phyloP scores from a whole-genome alignment of 2,113 vertebrate species.

The Lophotis ruficrista region DNA sequence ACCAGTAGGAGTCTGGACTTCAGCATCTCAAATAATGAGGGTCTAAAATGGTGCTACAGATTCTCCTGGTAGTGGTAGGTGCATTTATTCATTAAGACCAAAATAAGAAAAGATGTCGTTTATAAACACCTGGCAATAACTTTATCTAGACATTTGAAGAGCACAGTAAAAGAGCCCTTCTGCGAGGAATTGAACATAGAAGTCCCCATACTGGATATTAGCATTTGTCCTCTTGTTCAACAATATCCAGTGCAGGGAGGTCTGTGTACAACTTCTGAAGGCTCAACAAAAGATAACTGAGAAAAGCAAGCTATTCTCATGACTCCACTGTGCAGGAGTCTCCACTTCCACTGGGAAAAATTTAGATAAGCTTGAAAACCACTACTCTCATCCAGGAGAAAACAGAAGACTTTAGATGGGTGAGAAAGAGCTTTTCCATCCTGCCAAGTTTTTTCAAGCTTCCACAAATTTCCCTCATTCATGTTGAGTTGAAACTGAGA shows the following conservation, averaged over 20 bases:
- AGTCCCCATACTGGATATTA: background rate
- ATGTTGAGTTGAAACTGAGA: constrained; percentile 17
- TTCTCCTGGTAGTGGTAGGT: background rate
- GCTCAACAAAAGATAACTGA: constrained; percentile 25
- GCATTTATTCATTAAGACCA: background rate
- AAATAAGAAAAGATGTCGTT: background rate
- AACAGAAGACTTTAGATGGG: constrained; percentile 3
- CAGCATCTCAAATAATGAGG: background rate
- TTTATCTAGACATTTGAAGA: background rate
- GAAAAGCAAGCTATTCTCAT: constrained; percentile 27
- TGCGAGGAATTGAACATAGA: background rate
- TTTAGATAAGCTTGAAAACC: constrained; percentile 34
- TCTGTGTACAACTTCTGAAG: background rate
- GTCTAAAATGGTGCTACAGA: background rate
- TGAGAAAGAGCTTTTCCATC: constrained; percentile 25
- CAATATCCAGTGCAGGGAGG: background rate
- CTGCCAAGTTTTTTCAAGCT: constrained; percentile 10
- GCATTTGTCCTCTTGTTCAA: background rate
- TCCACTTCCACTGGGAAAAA: constrained; percentile 31
- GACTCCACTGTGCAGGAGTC: background rate
- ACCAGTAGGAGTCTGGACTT: background rate
- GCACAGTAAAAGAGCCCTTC: background rate
- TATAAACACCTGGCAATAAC: background rate
- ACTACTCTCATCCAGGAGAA: constrained; percentile 3
- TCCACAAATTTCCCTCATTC: constrained; percentile 14